Evolutionary conservation across 2,113 vertebrate genomes (phyloP).

Genomic region (Rousettus leschenaultii): DNA sequence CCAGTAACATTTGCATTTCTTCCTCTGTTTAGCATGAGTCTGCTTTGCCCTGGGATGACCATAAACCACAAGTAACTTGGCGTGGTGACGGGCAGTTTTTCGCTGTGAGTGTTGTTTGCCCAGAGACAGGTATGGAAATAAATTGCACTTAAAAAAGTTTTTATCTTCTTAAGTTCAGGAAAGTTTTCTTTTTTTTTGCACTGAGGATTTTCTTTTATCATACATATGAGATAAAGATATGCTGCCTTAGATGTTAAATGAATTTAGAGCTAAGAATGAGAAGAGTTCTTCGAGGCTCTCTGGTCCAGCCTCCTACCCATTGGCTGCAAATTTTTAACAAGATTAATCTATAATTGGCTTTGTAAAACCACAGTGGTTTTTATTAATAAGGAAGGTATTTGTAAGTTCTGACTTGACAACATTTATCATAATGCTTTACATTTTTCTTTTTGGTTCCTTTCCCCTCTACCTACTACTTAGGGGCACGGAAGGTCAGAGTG

Average conservation of each 20-base stretch:
- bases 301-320: background rate
- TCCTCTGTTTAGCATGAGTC: conserved; percentile 83
- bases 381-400: background rate
- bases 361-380: background rate
- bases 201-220: background rate
- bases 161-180: background rate
- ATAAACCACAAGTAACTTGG: conserved; percentile 89
- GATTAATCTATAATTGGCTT: background rate
- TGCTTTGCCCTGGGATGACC: conserved; percentile 90
- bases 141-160: background rate
- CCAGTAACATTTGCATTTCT: background rate
- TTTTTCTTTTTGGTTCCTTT: background rate
- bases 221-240: background rate
- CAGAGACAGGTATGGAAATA: conserved; percentile 84
- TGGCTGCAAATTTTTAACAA: background rate
- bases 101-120: conserved; percentile 92
- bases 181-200: background rate
- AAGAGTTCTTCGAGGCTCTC: background rate
- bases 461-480: conserved; percentile 63
- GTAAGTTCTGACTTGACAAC: background rate
- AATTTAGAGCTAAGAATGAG: background rate
- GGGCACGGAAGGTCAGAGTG: conserved; percentile 87
- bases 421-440: background rate
- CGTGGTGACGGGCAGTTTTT: conserved; percentile 96
- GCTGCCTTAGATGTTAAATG: background rate